Conservation (phyloP, 2,888 invertebrate genomes). For the Desoria tigrina region DNA sequence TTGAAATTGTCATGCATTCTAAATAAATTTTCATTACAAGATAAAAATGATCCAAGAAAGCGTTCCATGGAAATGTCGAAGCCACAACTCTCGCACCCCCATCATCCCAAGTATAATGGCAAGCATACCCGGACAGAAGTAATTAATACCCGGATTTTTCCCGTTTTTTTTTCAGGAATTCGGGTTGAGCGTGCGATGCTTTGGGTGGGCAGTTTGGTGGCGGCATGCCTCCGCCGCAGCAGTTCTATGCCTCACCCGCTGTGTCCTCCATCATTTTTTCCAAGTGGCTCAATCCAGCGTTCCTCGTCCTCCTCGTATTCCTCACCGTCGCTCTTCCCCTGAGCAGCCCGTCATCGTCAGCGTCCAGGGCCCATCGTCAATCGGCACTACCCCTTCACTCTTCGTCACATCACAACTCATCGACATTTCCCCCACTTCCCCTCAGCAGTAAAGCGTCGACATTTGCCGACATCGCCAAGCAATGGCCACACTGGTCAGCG, state of each 20-base stretch:
- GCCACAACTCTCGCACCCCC: no score
- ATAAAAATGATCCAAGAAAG: no score
- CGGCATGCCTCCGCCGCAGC: conserved; percentile 53
- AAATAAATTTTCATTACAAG: no score
- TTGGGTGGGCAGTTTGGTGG: conserved; percentile 53
- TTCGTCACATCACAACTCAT: conserved; percentile 17
- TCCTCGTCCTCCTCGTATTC: conserved; percentile 26
- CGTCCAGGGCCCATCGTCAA: no score
- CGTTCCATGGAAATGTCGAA: no score
- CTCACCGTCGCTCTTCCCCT: conserved; percentile 29
- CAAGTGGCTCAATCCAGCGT: conserved; percentile 19
- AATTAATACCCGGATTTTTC: no score
- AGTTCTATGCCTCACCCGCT: conserved; percentile 44
- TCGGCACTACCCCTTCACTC: conserved; percentile 19
- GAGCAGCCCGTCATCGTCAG: conserved; percentile 35
- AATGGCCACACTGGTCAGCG: conserved; percentile 17
- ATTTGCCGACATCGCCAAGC: neutral
- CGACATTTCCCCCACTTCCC: conserved; percentile 4
- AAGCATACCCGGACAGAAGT: no score
- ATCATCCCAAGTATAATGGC: no score
- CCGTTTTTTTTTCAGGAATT: conserved; percentile 35
- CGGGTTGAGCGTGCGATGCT: conserved; percentile 53
- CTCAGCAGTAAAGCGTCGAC: conserved; percentile 3
- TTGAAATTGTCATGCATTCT: no score
- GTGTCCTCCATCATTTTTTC: conserved; percentile 36